These are phyloP conservation scores for Polylopha cassiicola DNA, from an alignment of 2,888 invertebrate species.

Conservation along the genomic window DNA sequence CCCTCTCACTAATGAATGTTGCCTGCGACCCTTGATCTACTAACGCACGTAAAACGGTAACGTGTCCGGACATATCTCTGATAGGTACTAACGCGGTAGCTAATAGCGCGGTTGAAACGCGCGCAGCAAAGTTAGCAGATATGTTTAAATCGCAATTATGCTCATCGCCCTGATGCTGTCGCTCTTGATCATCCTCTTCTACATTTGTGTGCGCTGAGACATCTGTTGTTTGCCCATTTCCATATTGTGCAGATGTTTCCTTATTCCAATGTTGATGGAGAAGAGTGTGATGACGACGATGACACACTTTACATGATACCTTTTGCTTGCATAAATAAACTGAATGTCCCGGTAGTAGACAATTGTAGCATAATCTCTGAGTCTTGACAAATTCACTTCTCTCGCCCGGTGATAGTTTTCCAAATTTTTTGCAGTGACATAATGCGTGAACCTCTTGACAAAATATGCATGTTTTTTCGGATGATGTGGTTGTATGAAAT, in stretches of 20 bases:
- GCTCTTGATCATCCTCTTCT: no score
- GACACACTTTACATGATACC: neutral
- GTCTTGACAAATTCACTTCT: no score
- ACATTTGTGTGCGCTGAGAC: neutral
- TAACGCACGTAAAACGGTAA: neutral
- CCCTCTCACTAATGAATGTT: neutral
- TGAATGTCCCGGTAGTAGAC: neutral
- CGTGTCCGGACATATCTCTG: neutral
- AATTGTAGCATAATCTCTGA: neutral
- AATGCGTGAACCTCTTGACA: neutral
- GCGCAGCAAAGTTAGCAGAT: neutral
- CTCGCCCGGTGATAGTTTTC: neutral
- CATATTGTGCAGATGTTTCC: no score
- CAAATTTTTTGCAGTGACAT: neutral
- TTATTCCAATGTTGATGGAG: no score
- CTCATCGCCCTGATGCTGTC: no score
- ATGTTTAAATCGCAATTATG: neutral
- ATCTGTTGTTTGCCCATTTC: neutral
- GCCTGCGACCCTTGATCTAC: neutral
- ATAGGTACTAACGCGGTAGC: neutral
- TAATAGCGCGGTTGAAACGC: neutral
- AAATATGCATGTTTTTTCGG: neutral
- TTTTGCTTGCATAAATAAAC: neutral
- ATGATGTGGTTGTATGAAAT: no score
- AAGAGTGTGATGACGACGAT: neutral